Evolutionary conservation across 1,140 invertebrate species (phyloP).

Genomic region (Sarcophaga peregrina): DNA sequence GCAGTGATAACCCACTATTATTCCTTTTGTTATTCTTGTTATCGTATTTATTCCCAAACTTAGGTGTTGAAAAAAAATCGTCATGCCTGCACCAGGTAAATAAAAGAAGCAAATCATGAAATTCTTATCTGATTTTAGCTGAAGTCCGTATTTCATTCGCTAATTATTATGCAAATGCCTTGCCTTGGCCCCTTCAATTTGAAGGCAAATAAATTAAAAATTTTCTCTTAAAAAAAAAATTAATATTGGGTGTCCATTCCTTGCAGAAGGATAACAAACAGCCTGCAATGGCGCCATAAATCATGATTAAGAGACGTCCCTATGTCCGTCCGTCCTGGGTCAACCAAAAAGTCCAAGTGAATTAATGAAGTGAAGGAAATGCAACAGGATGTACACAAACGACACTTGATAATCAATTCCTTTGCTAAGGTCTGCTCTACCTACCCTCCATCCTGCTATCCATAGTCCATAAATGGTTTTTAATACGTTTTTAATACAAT

Average conservation of each 20-base stretch:
- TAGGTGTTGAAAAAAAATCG: too few species aligned
- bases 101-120: too few species aligned
- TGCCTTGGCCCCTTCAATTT: neutral
- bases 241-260: too few species aligned
- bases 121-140: too few species aligned
- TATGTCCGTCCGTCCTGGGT: neutral
- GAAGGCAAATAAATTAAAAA: conserved; percentile 9
- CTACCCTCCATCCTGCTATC: neutral
- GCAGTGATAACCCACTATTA: too few species aligned
- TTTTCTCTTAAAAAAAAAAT: neutral
- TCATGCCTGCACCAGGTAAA: too few species aligned
- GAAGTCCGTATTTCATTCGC: neutral
- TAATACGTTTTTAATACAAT: neutral
- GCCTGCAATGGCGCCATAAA: conserved; percentile 29
- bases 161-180: neutral
- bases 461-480: too few species aligned
- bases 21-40: too few species aligned
- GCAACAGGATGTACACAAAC: neutral
- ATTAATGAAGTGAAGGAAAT: conserved; percentile 13
- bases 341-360: conserved; percentile 20
- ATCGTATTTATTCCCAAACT: too few species aligned
- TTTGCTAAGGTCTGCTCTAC: neutral
- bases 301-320: neutral
- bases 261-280: too few species aligned
- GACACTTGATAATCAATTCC: conserved; percentile 9